Conservation (phyloP, 2,888 invertebrate species). For the Eurytoma adleriae region DNA sequence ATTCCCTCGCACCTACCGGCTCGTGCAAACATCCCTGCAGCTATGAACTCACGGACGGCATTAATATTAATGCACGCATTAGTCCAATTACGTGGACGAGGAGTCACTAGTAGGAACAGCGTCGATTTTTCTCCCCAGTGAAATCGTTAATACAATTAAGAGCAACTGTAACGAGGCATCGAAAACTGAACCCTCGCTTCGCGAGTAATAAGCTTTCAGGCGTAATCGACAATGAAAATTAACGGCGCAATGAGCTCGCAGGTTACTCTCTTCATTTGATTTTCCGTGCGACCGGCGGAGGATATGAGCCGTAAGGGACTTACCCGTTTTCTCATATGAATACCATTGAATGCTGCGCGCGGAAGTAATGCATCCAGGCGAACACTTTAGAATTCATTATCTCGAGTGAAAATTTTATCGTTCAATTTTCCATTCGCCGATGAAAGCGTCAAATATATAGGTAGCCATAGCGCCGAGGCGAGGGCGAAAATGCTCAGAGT, state of each 20-base stretch:
- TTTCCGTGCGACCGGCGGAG: conserved; percentile 4
- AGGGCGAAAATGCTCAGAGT: too few relatives aligned
- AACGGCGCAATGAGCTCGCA: conserved; percentile 20
- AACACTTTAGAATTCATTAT: too few relatives aligned
- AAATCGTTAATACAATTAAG: conserved; percentile 27
- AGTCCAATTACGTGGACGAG: conserved; percentile 11
- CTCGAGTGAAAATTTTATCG: too few relatives aligned
- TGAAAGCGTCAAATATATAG: too few relatives aligned
- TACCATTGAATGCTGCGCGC: background rate
- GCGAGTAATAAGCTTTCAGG: background rate
- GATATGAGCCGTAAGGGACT: background rate
- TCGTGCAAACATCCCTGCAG: background rate
- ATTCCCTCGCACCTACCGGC: background rate
- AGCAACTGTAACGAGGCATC: background rate
- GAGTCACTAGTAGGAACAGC: background rate
- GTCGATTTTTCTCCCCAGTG: conserved; percentile 20
- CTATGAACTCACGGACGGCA: conserved; percentile 1
- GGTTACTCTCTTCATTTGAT: conserved; percentile 4
- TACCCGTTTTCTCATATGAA: conserved; percentile 7
- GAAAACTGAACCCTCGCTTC: conserved; percentile 3
- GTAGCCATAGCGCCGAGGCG: too few relatives aligned
- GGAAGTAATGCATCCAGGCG: too few relatives aligned
- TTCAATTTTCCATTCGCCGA: too few relatives aligned
- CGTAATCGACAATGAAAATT: conserved; percentile 47
- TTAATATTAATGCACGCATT: conserved; percentile 26